phyloP scores from a whole-genome alignment of 2,888 invertebrate genomes.

The Laspeyria flexula region DNA sequence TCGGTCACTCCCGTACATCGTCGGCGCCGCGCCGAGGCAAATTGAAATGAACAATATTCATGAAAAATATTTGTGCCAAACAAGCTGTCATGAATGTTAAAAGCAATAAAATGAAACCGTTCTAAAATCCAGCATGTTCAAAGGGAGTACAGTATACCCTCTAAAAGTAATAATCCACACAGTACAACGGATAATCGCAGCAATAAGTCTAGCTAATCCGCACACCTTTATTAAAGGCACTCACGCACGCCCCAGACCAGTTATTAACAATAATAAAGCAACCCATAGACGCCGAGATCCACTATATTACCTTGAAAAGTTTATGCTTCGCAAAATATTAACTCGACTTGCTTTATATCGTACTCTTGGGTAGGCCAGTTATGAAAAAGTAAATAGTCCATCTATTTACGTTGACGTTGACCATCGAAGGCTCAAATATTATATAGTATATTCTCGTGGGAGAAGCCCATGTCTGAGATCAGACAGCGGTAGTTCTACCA shows the following conservation, averaged over 20 bases:
- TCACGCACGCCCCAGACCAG: conserved; percentile 20
- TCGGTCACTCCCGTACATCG: no score
- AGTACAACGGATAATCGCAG: conserved; percentile 40
- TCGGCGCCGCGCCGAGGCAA: no score
- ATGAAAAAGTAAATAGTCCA: not conserved
- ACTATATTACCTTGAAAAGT: conserved; percentile 9
- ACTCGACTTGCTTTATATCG: not conserved
- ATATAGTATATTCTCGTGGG: no score
- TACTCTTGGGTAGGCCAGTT: not conserved
- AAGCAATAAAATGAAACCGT: no score
- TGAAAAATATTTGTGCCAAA: no score
- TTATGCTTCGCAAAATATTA: not conserved
- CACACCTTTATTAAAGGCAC: conserved; percentile 46
- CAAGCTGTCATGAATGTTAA: no score
- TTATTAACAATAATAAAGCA: conserved; percentile 28
- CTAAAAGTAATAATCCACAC: conserved; percentile 28
- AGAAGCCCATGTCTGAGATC: not conserved
- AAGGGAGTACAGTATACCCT: no score
- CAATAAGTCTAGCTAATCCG: conserved; percentile 50
- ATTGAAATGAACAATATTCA: no score
- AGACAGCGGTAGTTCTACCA: not conserved
- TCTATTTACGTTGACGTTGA: no score
- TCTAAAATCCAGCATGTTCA: no score
- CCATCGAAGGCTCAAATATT: no score
- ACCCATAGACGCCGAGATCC: conserved; percentile 3